Evolutionary conservation across 2,888 invertebrate genomes (phyloP), one percentile per base, ranked within the genome.

Genomic region (Mesoligia furuncula): DNA sequence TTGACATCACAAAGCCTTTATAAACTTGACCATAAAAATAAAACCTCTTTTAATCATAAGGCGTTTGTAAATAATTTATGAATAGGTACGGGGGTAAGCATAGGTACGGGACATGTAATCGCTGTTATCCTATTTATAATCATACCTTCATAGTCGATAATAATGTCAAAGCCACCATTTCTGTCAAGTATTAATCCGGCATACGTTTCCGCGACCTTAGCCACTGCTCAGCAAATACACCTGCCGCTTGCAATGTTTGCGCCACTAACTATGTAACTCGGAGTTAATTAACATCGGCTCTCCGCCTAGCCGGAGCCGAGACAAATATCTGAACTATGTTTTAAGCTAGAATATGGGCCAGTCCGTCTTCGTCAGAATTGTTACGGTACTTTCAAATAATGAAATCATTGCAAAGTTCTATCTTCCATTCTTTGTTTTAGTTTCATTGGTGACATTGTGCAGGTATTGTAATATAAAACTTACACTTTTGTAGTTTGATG

Each of bases 251-350:
- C 85, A 84, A 80, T 88, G 80, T 87, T 85, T 80, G 84, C 80
- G 73, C 67, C 71, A 65, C 83, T 75, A 87, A 86, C 82, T 84
- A 79, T 79, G 83, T 86, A 85, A 82, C 84, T 83, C 61, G 74
- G 65, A 83, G 81, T 84, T 88, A 89, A 90, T 90, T 89, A 87
- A 87, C 80, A 75, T 75, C 74, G 72, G 62, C 67, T 72, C 79
- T 76, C 67, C 59, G 54, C 73, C 64, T 77, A 79, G 66, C 64
- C 65, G 73, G 48, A 69, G 62, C 36, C 42, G 65, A 78, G 48
- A 80, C 78, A 71, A 83, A 79, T 80, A 80, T 83, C 69, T 48
- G 70, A 79, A 79, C 65, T 59, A 75, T 65, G 65, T 74, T 74
- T 79, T 59, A 62, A 64, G 59, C 69, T 62, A 66, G 31, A 81